Evolutionary conservation across 2,797 vertebrate genomes (phyloP).

Genomic region (Galaxias olidus): DNA sequence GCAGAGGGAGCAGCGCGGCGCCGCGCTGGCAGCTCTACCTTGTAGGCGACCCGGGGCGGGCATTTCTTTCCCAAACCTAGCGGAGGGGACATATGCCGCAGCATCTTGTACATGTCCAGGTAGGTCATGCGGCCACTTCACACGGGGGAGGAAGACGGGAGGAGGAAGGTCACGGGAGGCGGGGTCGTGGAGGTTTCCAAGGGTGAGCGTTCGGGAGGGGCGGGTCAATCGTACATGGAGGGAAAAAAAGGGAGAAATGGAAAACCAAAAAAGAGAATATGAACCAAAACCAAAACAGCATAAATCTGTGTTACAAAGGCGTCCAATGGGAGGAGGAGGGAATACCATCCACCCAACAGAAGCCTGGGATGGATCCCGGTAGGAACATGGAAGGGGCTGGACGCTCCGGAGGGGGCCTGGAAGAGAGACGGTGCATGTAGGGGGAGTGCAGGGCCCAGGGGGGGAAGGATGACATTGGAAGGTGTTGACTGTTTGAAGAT

Average conservation of each 20-base stretch:
- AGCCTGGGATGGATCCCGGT: slow-evolving; percentile 42
- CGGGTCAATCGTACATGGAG: slow-evolving; percentile 35
- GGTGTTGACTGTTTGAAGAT: slow-evolving; percentile 47
- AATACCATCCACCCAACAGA: slow-evolving; percentile 46
- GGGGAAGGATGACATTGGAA: slow-evolving; percentile 31
- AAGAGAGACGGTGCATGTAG: slow-evolving; percentile 49
- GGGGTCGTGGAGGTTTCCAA: slow-evolving; percentile 1
- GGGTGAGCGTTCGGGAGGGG: slow-evolving; percentile 19
- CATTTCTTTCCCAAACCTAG: slow-evolving; percentile 99
- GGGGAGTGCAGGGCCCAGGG: slow-evolving; percentile 41
- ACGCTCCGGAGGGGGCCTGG: slow-evolving; percentile 50
- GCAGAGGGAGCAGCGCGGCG: slow-evolving; percentile 14
- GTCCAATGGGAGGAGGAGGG: slow-evolving; percentile 57
- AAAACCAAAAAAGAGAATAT: slow-evolving; percentile 35
- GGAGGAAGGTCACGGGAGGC: slow-evolving; percentile 26
- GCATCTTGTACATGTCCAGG: slow-evolving; percentile 99
- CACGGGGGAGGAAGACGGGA: slow-evolving; percentile 36
- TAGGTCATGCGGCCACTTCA: slow-evolving; percentile 93
- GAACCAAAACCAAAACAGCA: slow-evolving; percentile 45
- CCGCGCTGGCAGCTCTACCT: slow-evolving; percentile 80
- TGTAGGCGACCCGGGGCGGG: slow-evolving; percentile 95
- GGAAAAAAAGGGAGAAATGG: slow-evolving; percentile 32
- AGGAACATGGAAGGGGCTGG: slow-evolving; percentile 33
- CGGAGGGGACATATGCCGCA: slow-evolving; percentile 98
- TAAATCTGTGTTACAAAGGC: slow-evolving; percentile 74